Evolutionary conservation across 2,888 invertebrate species (phyloP), one percentile per base, ranked within the genome.

Genomic region (Chironomus tentans): DNA sequence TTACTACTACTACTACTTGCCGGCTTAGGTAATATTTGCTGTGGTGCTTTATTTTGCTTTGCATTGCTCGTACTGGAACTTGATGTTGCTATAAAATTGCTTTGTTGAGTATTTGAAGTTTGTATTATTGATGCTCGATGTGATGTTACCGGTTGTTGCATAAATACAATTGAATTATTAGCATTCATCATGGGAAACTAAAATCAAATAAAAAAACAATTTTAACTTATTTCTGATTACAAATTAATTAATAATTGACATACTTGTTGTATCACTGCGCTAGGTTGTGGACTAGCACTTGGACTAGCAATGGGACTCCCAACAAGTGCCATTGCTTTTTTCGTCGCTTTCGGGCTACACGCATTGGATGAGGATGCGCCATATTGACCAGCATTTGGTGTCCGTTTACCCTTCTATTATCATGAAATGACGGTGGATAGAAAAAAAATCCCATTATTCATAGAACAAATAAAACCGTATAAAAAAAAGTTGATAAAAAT

Each of bases 21-120:
- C 68, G 88, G 88, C 82, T 89, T 89, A 56, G 88, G 89, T 80
- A 88, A 84, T 79, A 88, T 88, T 81, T 88, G 88, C 48, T 88
- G 88, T 3, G 88, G 88, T 77, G 86, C 85, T 80, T 86, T 85
- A 68, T 83, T 81, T 38, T 83, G 81, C 77, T 84, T 84, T 7
- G 61, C 75, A 24, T 22, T 68, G 24, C 68, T 47, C 22, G 13
- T 50, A 6, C 18, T 22, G 2, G 76, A 61, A 24, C 22, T 50
- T 10, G 38, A 38, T 38, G n/a, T 76, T 38, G 76, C 68, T n/a
- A 50, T 18, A 24, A 24, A 50, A 48, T 68, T 76, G 68, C 69
- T 76, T 73, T 77, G 77, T 68, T 78, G 78, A 77, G 77, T 77
- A 68, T 75, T 70, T 62, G 77, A 74, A 65, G 77, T 61, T 21